A percentile compares a stretch with the other conserved stretches of the same genome.
These are phyloP conservation scores for Pristionchus fissidentatus DNA, from an alignment of 2,888 invertebrate species.

Conservation along the genomic window DNA sequence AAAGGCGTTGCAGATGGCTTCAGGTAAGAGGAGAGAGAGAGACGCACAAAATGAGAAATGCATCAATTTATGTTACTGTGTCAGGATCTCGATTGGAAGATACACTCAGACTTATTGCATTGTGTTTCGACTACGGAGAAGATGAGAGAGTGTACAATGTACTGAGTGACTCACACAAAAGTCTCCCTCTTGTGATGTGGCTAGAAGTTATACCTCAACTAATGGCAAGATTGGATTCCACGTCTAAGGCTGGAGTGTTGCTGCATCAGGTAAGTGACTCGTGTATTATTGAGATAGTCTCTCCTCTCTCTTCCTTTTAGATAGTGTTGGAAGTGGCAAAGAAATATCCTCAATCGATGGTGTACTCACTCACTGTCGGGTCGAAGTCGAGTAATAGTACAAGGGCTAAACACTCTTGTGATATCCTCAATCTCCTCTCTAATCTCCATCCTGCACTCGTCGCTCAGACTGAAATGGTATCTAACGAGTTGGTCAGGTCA, in stretches of 20 bases:
- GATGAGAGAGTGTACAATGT: slow-evolving; percentile 93
- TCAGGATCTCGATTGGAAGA: slow-evolving; percentile 86
- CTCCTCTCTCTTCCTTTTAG: slow-evolving; percentile 45
- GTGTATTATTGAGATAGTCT: neutral
- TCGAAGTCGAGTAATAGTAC: slow-evolving; percentile 91
- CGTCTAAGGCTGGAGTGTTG: slow-evolving; percentile 85
- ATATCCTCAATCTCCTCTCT: slow-evolving; percentile 93
- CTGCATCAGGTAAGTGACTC: slow-evolving; percentile 86
- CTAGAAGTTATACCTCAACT: slow-evolving; percentile 95
- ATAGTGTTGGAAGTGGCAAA: slow-evolving; percentile 46
- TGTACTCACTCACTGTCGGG: slow-evolving; percentile 97
- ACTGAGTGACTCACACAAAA: slow-evolving; percentile 89
- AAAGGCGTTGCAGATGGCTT: slow-evolving; percentile 66
- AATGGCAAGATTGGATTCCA: slow-evolving; percentile 96
- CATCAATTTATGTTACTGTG: too few species aligned
- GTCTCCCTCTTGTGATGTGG: slow-evolving; percentile 98
- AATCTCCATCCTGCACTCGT: slow-evolving; percentile 93
- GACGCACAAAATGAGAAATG: neutral
- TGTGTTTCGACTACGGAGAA: slow-evolving; percentile 94
- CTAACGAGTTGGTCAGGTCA: slow-evolving; percentile 89
- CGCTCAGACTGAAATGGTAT: slow-evolving; percentile 85
- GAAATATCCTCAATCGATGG: slow-evolving; percentile 82
- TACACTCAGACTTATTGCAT: slow-evolving; percentile 89
- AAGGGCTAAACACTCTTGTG: slow-evolving; percentile 91
- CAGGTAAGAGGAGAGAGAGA: slow-evolving; percentile 52